Evolutionary conservation across 2,113 vertebrate genomes (phyloP).

Genomic region (Centrocercus urophasianus): DNA sequence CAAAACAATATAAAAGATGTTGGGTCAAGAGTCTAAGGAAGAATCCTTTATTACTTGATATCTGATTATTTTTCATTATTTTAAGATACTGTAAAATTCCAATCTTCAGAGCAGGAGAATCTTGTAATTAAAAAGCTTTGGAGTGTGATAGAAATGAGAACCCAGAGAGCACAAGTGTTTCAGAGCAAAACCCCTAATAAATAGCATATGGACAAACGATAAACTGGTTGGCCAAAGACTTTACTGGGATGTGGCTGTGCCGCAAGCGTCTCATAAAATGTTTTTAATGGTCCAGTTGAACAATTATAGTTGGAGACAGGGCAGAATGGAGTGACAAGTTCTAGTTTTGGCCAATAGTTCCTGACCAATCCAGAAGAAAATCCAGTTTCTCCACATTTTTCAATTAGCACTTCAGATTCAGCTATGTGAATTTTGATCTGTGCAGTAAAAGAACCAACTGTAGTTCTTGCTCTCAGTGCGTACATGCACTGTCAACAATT

Average conservation of each 20-base stretch:
- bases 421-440: neutral
- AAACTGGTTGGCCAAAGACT: neutral
- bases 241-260: neutral
- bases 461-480: neutral
- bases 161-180: neutral
- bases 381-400: neutral
- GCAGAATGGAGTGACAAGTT: neutral
- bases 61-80: neutral
- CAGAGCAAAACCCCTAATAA: neutral
- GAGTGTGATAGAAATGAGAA: neutral
- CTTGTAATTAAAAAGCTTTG: slow-evolving; percentile 13
- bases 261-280: neutral
- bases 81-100: neutral
- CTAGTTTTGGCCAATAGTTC: neutral
- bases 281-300: neutral
- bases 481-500: neutral
- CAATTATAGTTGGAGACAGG: neutral
- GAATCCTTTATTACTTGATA: neutral
- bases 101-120: neutral
- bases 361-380: neutral
- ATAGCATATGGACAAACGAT: neutral
- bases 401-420: neutral
- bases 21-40: neutral
- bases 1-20: neutral
- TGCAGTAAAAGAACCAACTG: neutral